Conservation (phyloP, 2,888 invertebrate species). For the Eilema griseolum region DNA sequence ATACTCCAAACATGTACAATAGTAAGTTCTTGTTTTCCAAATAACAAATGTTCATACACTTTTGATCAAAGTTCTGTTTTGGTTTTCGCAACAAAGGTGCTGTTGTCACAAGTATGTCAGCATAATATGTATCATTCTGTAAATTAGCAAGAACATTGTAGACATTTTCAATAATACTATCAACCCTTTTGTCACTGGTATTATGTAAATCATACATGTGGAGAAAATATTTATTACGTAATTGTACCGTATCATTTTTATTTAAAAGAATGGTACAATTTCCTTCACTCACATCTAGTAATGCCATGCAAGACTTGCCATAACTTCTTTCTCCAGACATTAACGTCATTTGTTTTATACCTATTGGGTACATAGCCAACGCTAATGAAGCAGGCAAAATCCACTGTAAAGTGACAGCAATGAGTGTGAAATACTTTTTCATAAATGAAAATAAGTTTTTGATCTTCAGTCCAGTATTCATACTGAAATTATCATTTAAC, state of each 20-base stretch:
- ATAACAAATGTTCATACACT: conserved; percentile 76
- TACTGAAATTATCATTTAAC: conserved; percentile 49
- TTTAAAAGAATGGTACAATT: conserved; percentile 56
- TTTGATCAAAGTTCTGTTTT: conserved; percentile 53
- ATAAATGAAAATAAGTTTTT: conserved; percentile 54
- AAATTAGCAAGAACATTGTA: conserved; percentile 68
- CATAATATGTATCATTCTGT: conserved; percentile 59
- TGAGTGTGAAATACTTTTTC: conserved; percentile 69
- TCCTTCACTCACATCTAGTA: conserved; percentile 64
- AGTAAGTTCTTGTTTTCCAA: conserved; percentile 73
- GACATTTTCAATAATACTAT: conserved; percentile 69
- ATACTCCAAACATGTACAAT: conserved; percentile 73
- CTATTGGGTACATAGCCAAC: conserved; percentile 74
- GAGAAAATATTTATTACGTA: conserved; percentile 65
- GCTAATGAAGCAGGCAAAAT: conserved; percentile 71
- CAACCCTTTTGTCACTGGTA: conserved; percentile 55
- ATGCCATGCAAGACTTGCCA: conserved; percentile 68
- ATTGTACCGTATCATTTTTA: conserved; percentile 56
- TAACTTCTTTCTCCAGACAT: conserved; percentile 54
- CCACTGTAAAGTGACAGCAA: conserved; percentile 76
- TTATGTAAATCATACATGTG: conserved; percentile 57
- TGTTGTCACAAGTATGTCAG: conserved; percentile 60
- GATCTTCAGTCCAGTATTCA: conserved; percentile 31
- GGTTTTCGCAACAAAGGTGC: conserved; percentile 57
- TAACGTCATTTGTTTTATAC: conserved; percentile 64